phyloP scores from a whole-genome alignment of 2,888 invertebrate genomes.

The Acronicta leporina region DNA sequence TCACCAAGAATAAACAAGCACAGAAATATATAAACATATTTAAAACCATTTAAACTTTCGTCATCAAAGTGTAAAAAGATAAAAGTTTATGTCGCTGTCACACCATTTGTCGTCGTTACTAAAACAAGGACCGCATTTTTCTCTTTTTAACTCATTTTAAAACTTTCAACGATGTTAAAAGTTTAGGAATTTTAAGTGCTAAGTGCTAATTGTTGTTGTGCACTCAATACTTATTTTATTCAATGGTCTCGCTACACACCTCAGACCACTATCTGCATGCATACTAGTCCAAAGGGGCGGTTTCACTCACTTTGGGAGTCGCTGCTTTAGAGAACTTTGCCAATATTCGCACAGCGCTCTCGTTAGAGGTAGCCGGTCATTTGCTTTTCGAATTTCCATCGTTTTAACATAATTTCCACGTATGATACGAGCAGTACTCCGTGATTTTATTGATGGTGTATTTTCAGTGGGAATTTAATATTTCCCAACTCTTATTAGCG shows the following conservation, averaged over 20 bases:
- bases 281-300: slow-evolving; percentile 28
- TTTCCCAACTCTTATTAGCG: slow-evolving; percentile 29
- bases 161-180: slow-evolving; percentile 7
- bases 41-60: slow-evolving; percentile 1
- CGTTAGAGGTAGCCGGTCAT: slow-evolving; percentile 64
- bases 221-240: slow-evolving; percentile 34
- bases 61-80: not conserved
- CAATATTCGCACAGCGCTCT: slow-evolving; percentile 61
- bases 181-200: slow-evolving; percentile 17
- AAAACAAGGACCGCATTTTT: slow-evolving; percentile 3
- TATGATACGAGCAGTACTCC: slow-evolving; percentile 44
- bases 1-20: not conserved
- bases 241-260: slow-evolving; percentile 3
- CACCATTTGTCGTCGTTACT: not conserved
- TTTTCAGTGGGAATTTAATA: slow-evolving; percentile 27
- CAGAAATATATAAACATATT: not conserved
- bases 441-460: slow-evolving; percentile 49
- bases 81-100: not conserved
- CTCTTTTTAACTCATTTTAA: slow-evolving; percentile 13
- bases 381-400: slow-evolving; percentile 68
- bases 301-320: slow-evolving; percentile 48
- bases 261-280: slow-evolving; percentile 43
- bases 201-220: slow-evolving; percentile 32
- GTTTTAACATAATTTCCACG: slow-evolving; percentile 56
- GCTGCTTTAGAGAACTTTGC: slow-evolving; percentile 50